Percentiles rank a stretch among this genome's conserved stretches.
Conservation (phyloP, 2,797 vertebrate species). For the Vireo griseus region DNA sequence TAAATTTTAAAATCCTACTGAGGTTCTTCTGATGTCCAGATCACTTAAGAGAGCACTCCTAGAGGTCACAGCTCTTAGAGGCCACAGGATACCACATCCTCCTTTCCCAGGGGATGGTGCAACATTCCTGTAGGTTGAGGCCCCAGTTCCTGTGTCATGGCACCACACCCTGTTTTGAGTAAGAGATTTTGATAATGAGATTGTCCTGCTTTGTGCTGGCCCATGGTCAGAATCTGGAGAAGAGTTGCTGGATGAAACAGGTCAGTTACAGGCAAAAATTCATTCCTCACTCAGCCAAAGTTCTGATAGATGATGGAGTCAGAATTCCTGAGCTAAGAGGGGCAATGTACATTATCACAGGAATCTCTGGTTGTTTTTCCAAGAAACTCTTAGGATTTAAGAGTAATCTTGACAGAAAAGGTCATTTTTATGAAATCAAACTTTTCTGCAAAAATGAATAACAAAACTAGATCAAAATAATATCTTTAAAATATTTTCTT, state of each 20-base stretch:
- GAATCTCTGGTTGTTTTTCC: background rate
- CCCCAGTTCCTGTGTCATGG: background rate
- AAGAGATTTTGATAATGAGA: background rate
- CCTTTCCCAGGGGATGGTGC: background rate
- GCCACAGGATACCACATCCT: background rate
- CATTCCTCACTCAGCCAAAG: background rate
- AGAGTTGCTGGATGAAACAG: background rate
- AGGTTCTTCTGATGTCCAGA: background rate
- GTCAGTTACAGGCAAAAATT: background rate
- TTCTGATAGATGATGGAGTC: background rate
- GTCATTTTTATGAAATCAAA: background rate
- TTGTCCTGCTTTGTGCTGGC: background rate
- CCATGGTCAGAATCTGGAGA: background rate
- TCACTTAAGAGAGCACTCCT: background rate
- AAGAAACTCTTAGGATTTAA: background rate
- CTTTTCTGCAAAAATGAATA: background rate
- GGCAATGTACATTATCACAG: background rate
- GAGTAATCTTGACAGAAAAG: background rate
- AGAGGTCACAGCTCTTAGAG: background rate
- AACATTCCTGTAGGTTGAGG: rapidly evolving
- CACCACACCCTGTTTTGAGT: rapidly evolving
- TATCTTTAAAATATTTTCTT: background rate
- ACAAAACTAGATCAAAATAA: background rate
- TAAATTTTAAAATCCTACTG: background rate
- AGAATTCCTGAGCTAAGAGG: background rate